Evolutionary conservation across 2,113 vertebrate genomes (phyloP).

Genomic region (Myotis brandtii): DNA sequence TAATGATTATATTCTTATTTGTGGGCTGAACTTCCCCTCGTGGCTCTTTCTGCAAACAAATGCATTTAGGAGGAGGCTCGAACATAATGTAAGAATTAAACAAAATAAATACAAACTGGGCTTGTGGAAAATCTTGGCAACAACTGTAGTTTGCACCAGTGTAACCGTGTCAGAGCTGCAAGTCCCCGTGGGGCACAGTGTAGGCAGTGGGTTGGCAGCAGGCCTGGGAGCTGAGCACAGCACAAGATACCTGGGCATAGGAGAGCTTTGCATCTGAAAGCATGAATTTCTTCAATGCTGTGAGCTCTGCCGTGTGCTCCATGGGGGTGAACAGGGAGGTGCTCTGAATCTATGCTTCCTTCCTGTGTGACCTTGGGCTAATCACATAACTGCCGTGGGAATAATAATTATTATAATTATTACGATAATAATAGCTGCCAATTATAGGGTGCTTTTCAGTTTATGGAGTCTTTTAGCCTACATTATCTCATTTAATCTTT

Average conservation of each 20-base stretch:
- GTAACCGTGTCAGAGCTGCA: accelerated
- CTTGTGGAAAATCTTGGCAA: conserved; percentile 51
- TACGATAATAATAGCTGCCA: conserved; percentile 59
- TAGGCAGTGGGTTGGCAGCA: background rate
- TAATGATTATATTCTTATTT: conserved; percentile 75
- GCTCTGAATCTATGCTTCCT: background rate
- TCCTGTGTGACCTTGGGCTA: conserved; percentile 27
- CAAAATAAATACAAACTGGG: conserved; percentile 71
- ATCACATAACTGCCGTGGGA: conserved; percentile 30
- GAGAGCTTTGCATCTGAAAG: background rate
- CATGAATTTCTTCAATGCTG: background rate
- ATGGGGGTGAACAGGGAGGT: background rate
- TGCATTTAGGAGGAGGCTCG: conserved; percentile 43
- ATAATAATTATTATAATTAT: conserved; percentile 55
- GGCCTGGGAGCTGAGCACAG: background rate
- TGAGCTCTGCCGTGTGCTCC: accelerated
- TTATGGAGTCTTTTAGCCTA: conserved; percentile 60
- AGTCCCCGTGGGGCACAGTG: accelerated
- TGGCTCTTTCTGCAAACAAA: conserved; percentile 71
- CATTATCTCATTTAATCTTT: conserved; percentile 60
- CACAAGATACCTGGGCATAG: background rate
- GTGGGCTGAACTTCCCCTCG: conserved; percentile 72
- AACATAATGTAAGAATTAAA: conserved; percentile 69
- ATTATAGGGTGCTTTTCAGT: conserved; percentile 32
- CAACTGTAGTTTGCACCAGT: background rate